Conservation (phyloP, 2,888 invertebrate species). For the Brenthis daphne region DNA sequence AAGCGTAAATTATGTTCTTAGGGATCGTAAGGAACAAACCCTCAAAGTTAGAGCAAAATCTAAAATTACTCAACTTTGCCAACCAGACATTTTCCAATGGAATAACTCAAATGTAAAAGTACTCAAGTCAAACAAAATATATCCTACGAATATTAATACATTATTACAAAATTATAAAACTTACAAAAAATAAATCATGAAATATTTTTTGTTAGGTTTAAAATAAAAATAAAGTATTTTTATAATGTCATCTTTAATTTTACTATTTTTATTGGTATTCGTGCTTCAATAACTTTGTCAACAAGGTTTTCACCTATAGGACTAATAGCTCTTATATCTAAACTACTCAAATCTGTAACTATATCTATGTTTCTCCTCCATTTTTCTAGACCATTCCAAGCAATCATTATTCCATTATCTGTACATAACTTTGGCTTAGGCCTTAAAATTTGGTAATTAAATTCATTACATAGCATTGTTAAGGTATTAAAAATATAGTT, state of each 20-base stretch:
- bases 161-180: no score
- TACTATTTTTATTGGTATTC: slow-evolving; percentile 72
- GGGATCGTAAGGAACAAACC: no score
- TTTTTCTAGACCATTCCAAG: slow-evolving; percentile 98
- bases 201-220: not conserved
- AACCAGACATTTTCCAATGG: no score
- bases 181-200: not conserved
- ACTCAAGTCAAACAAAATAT: no score
- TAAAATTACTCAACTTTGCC: no score
- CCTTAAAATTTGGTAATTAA: slow-evolving; percentile 85
- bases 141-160: no score
- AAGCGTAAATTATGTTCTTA: no score
- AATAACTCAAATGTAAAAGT: no score
- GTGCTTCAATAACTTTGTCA: slow-evolving; percentile 78
- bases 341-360: slow-evolving; percentile 80
- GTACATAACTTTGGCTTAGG: slow-evolving; percentile 94
- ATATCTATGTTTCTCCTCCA: slow-evolving; percentile 81
- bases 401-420: slow-evolving; percentile 99
- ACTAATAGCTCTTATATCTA: slow-evolving; percentile 84
- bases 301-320: slow-evolving; percentile 85
- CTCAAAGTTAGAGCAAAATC: no score
- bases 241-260: slow-evolving; percentile 58
- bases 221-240: not conserved
- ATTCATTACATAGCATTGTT: slow-evolving; percentile 85
- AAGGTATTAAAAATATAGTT: slow-evolving; percentile 89